Conservation (phyloP, 2,113 vertebrate species). For the Panthera leo region DNA sequence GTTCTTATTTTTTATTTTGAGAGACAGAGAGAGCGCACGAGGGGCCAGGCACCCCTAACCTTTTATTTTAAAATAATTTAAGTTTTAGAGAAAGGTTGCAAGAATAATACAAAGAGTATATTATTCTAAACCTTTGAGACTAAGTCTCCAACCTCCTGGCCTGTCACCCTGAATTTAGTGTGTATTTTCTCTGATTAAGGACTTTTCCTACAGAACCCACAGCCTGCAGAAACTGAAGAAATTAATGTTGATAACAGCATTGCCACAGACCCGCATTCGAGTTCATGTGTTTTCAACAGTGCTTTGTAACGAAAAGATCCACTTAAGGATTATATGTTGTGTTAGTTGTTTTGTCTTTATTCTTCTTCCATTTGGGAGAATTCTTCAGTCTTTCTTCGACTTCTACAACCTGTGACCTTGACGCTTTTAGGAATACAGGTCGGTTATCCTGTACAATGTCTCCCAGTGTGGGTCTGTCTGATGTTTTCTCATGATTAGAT, state of each 20-base stretch:
- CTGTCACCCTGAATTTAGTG: neutral
- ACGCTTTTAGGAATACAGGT: neutral
- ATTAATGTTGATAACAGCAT: accelerated
- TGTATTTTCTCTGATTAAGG: neutral
- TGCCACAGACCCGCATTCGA: neutral
- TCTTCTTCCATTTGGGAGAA: neutral
- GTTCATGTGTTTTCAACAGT: neutral
- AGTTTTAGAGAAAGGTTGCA: neutral
- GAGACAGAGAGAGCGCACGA: too few species aligned
- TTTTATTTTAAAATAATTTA: conserved; percentile 34
- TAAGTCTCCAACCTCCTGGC: neutral
- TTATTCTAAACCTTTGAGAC: neutral
- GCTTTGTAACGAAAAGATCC: neutral
- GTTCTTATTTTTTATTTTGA: too few species aligned
- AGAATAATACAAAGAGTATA: neutral
- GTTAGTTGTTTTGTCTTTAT: neutral
- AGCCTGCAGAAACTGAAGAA: neutral
- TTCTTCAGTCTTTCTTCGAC: neutral
- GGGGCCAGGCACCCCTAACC: too few species aligned
- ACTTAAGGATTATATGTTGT: neutral
- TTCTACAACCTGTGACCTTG: neutral
- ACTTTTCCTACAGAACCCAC: neutral
- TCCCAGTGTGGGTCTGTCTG: neutral
- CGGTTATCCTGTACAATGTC: neutral
- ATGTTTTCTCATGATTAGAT: neutral